Evolutionary conservation across 1,140 invertebrate species (phyloP).

Genomic region (Zaprionus nigranus): DNA sequence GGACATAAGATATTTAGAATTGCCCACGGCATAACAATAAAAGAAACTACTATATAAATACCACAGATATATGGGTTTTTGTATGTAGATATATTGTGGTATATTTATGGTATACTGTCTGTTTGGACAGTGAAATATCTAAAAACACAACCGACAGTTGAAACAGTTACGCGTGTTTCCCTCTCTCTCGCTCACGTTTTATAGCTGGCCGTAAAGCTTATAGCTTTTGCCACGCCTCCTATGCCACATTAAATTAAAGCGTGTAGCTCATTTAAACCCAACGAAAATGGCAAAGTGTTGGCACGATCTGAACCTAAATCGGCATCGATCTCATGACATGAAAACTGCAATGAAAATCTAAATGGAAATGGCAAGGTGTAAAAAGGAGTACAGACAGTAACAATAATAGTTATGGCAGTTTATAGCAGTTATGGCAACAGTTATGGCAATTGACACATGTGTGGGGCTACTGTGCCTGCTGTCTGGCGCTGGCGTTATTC

Average conservation of each 20-base stretch:
- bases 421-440: not conserved
- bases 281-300: slow-evolving; percentile 19
- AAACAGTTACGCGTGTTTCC: slow-evolving; percentile 19
- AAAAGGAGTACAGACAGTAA: slow-evolving; percentile 3
- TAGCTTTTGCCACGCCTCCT: slow-evolving; percentile 24
- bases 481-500: not conserved
- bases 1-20: slow-evolving; percentile 40
- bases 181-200: slow-evolving; percentile 19
- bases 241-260: not conserved
- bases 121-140: slow-evolving; percentile 40
- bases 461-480: not conserved
- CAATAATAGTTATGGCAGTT: slow-evolving; percentile 3
- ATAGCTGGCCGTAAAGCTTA: slow-evolving; percentile 35
- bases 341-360: not conserved
- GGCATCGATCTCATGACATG: not conserved
- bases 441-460: slow-evolving; percentile 2
- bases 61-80: too few relatives aligned
- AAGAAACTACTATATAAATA: slow-evolving; percentile 36
- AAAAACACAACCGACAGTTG: slow-evolving; percentile 39
- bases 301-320: not conserved
- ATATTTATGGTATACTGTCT: not conserved
- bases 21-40: slow-evolving; percentile 49
- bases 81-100: too few relatives aligned
- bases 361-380: not conserved
- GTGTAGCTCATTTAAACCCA: slow-evolving; percentile 41